Base-by-base conservation (phyloP, 2,113 vertebrate genomes). In the Rousettus leschenaultii region DNA sequence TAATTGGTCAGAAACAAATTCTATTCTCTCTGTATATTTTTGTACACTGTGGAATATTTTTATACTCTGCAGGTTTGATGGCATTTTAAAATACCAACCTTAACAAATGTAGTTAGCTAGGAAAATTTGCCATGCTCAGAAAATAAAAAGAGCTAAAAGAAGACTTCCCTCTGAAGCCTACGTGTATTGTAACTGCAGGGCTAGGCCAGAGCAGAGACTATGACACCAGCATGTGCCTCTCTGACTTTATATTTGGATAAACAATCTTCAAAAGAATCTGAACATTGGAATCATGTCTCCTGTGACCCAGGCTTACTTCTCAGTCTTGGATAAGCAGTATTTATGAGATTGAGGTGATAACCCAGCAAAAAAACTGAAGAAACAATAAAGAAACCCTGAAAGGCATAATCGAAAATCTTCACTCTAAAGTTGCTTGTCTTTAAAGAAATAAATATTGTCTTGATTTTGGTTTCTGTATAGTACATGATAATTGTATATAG, bases 81-180 rank as follows among this genome's bases (percentile, higher is more conserved):
- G 38, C n/a, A 95, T 86, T 95, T 93, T 19, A 68, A 96, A 97
- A 96, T 95, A 57, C 28, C 68, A 95, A 9, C 33, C 40, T 96
- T 93, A 89, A 84, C 68, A 86, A 97, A 96, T 94, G 48, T 16
- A 73, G 79, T 95, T 96, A 92, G 48, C 22, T 18, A 73, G 77
- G 53, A 35, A 89, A 73, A 86, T 95, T 82, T 78, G 48, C 21
- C 38, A 43, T 65, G 30, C 86, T 85, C 26, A 82, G 43, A 61
- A 84, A 77, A 75, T 48, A 61, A 91, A 87, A 65, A 71, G 59
- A 35, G 9, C 80, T 77, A 53, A 87, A 88, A 74, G 43, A 68
- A 74, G 59, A n/a, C 78, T 71, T 92, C 1, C 18, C 4, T 89
- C 51, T 91, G 73, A 83, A 86, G 7, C 4, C 43, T 51, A 0